A percentile compares a stretch with the other conserved stretches of the same genome.
Conservation (phyloP, 2,113 vertebrate genomes). For the Siniperca chuatsi region DNA sequence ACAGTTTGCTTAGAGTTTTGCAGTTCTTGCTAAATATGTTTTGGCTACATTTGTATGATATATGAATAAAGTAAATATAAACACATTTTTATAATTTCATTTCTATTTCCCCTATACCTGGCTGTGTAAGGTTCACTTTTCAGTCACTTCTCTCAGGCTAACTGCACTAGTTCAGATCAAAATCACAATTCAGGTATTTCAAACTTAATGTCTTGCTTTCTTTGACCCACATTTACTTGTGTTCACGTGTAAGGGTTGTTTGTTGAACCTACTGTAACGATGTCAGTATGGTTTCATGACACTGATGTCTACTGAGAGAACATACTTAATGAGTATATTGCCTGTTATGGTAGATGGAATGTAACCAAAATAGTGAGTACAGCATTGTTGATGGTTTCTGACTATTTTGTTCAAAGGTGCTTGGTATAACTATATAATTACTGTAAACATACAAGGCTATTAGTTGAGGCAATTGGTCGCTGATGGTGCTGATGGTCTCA, state of each 20-base stretch:
- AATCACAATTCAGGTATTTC: conserved; percentile 67
- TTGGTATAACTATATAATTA: conserved; percentile 30
- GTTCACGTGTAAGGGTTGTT: conserved; percentile 17
- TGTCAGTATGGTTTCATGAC: conserved; percentile 20
- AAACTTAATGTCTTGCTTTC: background rate
- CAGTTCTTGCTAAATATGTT: conserved; percentile 17
- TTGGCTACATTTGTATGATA: conserved; percentile 51
- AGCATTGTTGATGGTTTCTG: conserved; percentile 38
- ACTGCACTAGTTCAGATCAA: conserved; percentile 50
- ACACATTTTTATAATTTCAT: conserved; percentile 12
- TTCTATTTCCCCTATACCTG: background rate
- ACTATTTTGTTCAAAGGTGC: conserved; percentile 50
- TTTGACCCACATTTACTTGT: conserved; percentile 23
- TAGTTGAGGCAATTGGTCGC: background rate
- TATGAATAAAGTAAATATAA: background rate
- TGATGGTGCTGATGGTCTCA: conserved; percentile 9
- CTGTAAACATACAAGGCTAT: conserved; percentile 1
- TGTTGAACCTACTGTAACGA: background rate
- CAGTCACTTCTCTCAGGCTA: conserved; percentile 60
- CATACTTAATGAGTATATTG: conserved; percentile 30
- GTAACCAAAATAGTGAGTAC: conserved; percentile 55
- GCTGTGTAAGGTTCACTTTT: conserved; percentile 27
- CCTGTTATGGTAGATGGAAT: conserved; percentile 66
- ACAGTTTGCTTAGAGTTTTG: background rate
- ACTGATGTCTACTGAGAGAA: conserved; percentile 8